A percentile compares a stretch with the other conserved stretches of the same genome.
Conservation (phyloP, 2,888 invertebrate species). For the Drosophila nigricruria region DNA sequence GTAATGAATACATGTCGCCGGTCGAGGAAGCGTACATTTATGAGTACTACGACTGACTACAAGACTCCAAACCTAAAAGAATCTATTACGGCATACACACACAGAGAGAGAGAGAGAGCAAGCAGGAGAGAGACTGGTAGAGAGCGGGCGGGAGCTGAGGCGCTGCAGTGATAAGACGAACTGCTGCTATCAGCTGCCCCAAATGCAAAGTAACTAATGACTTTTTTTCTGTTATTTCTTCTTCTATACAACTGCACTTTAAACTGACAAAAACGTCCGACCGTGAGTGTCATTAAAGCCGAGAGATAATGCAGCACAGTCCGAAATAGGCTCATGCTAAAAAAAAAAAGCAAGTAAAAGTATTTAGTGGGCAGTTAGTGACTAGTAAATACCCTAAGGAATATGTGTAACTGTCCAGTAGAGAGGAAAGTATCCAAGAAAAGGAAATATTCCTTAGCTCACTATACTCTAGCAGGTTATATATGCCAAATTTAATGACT, state of each 20-base stretch:
- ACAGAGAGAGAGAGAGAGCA: background rate
- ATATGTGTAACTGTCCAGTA: background rate
- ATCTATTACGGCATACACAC: slow-evolving; percentile 66
- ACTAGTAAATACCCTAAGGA: background rate
- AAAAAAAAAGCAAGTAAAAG: slow-evolving; percentile 13
- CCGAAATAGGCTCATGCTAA: slow-evolving; percentile 55
- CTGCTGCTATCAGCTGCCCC: slow-evolving; percentile 71
- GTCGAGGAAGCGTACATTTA: slow-evolving; percentile 48
- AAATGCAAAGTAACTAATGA: slow-evolving; percentile 77
- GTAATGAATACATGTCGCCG: slow-evolving; percentile 79
- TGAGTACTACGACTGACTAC: slow-evolving; percentile 13
- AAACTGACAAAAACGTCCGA: slow-evolving; percentile 54
- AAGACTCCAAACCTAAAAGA: slow-evolving; percentile 39
- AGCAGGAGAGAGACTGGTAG: background rate
- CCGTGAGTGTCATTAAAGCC: slow-evolving; percentile 71
- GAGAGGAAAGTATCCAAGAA: too few species aligned
- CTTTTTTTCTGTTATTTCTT: slow-evolving; percentile 50
- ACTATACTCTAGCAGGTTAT: background rate
- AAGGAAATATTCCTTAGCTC: background rate
- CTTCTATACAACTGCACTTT: slow-evolving; percentile 58
- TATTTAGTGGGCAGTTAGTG: background rate
- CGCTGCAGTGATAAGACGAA: slow-evolving; percentile 49
- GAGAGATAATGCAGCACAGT: slow-evolving; percentile 58
- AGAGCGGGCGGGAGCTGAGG: background rate
- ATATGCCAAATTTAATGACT: background rate